These are phyloP conservation scores for Metopia argyrocephala DNA, from an alignment of 2,888 invertebrate genomes.

Conservation along the genomic window DNA sequence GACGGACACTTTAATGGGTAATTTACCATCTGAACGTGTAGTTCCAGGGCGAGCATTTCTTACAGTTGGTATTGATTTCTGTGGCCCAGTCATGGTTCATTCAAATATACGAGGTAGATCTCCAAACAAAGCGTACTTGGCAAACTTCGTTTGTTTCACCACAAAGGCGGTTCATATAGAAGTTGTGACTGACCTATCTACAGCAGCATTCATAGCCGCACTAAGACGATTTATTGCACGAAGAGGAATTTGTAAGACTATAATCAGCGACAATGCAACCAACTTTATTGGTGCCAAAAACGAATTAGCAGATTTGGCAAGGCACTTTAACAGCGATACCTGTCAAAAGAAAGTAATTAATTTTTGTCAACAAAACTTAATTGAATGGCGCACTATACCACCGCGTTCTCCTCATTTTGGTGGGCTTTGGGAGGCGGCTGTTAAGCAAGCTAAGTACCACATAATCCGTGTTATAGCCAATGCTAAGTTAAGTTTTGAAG, in stretches of 20 bases:
- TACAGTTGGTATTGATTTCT: constrained; percentile 17
- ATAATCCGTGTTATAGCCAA: neutral
- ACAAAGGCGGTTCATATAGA: constrained; percentile 58
- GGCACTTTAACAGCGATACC: neutral
- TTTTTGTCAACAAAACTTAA: neutral
- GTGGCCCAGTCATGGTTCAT: constrained; percentile 48
- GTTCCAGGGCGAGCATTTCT: constrained; percentile 4
- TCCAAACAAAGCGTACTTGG: constrained; percentile 45
- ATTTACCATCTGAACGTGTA: constrained; percentile 4
- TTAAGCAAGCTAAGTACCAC: constrained; percentile 2
- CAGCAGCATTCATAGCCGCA: constrained; percentile 48
- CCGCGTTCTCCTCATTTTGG: constrained; percentile 21
- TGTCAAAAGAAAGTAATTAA: constrained; percentile 5
- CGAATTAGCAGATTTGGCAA: constrained; percentile 22
- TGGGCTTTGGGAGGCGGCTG: constrained; percentile 29
- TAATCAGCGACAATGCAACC: constrained; percentile 60
- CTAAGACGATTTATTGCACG: constrained; percentile 52
- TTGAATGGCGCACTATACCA: neutral
- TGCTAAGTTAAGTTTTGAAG: constrained; percentile 13
- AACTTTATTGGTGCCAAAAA: constrained; percentile 51
- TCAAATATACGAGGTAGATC: constrained; percentile 39
- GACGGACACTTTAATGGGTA: constrained; percentile 43
- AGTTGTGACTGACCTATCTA: constrained; percentile 58
- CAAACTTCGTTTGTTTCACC: constrained; percentile 54
- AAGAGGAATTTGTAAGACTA: constrained; percentile 44